Base-by-base conservation (phyloP, 2,113 vertebrate genomes). In the Oncorhynchus nerka region DNA sequence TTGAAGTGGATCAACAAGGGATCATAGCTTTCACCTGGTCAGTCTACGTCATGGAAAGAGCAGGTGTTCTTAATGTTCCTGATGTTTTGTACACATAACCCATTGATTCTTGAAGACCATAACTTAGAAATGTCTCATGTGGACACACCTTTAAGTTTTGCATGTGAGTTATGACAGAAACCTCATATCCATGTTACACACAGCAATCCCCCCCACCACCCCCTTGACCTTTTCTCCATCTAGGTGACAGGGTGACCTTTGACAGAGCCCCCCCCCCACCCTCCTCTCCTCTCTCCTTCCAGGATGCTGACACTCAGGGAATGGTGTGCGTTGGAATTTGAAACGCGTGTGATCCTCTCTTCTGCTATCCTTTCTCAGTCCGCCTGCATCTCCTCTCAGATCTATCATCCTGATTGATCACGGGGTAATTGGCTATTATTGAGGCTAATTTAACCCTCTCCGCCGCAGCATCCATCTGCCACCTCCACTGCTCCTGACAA, bases 341-440 rank as follows among this genome's bases (percentile, higher is more conserved):
- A n/a, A n/a, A 22, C 24, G 48, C 26, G 15, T 70, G 51, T 55
- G 12, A 51, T 69, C 48, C 66, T 24, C 28, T 66, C 34, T 51
- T n/a, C 59, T 69, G 67, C 62, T 74, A 20, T 34, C 51, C 78
- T 62, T 48, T 92, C 83, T 86, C 1, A 93, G 96, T 98, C 97
- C 90, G 89, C 92, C 94, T 85, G 90, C 91, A 94, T 97, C 96
- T 96, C 95, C 95, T 94, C 94, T 97, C 95, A 95, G 95, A 99
- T 99, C 97, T 96, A 98, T 99, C 97, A 98, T 95, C 92, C 95
- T 98, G 97, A 99, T 98, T 97, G 97, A 99, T 99, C 97, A 96
- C 95, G 88, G 84, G 94, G 95, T 95, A 94, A 95, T 92, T 96
- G 95, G 93, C 94, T 95, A 93, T 97, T 98, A 97, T 96, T 96